Evolutionary conservation across 37 sponge, comb jelly and placozoan genomes (phyloP).

Genomic region (Hormiphora californensis): DNA sequence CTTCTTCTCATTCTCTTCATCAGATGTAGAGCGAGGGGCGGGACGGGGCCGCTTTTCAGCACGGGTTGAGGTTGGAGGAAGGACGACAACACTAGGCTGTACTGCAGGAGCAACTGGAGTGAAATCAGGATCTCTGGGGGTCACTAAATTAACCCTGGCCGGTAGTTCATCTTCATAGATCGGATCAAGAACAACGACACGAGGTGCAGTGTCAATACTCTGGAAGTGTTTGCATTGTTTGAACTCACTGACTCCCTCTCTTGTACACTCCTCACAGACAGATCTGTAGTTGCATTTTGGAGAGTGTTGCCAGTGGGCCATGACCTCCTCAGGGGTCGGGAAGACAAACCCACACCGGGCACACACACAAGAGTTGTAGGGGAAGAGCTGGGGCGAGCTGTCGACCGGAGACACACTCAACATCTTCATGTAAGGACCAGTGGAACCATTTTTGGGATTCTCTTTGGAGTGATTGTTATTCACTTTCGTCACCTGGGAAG

Average conservation of each 20-base stretch:
- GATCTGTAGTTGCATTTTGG: background rate
- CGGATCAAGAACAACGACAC: no score
- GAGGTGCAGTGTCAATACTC: no score
- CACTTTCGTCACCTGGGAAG: background rate
- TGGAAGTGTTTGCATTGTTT: constrained; percentile 1
- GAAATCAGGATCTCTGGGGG: background rate
- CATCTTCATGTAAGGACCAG: background rate
- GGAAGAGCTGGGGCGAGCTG: background rate
- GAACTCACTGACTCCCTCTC: background rate
- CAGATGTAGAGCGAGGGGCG: no score
- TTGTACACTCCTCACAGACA: background rate
- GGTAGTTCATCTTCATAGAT: background rate
- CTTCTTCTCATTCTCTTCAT: background rate
- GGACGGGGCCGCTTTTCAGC: background rate
- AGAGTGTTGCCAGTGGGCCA: constrained; percentile 9
- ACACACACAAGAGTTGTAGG: constrained; percentile 29
- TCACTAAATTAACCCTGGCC: background rate
- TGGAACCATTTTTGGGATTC: background rate
- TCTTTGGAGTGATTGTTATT: background rate
- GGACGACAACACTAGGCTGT: background rate
- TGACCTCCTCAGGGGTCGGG: background rate
- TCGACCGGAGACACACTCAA: background rate
- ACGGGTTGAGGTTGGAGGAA: background rate
- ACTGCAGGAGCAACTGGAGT: background rate
- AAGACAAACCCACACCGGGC: background rate